A percentile compares a stretch with the other conserved stretches of the same genome.
These are phyloP conservation scores for Galago senegalensis DNA, from an alignment of 2,797 vertebrate species.

Conservation along the genomic window DNA sequence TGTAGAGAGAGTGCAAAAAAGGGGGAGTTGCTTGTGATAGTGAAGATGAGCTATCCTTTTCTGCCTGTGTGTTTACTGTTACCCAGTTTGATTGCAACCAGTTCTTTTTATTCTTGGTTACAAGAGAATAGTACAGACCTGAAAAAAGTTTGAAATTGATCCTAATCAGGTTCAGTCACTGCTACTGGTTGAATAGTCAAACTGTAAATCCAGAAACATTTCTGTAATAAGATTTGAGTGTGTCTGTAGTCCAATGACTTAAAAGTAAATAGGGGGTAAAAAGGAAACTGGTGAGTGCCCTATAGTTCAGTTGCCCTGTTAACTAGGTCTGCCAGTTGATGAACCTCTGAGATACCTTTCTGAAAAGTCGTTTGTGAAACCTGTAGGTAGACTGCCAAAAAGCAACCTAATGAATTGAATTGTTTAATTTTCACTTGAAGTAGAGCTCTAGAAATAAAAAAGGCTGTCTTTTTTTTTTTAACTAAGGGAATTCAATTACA, in stretches of 20 bases:
- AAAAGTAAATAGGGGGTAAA: slow-evolving; percentile 41
- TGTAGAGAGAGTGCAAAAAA: neutral
- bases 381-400: slow-evolving; percentile 80
- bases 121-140: slow-evolving; percentile 5
- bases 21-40: neutral
- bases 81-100: neutral
- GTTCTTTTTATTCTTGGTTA: slow-evolving; percentile 53
- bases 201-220: slow-evolving; percentile 50
- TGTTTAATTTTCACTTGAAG: slow-evolving; percentile 82
- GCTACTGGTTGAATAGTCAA: neutral
- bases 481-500: slow-evolving; percentile 63
- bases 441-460: slow-evolving; percentile 80
- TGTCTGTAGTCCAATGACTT: neutral
- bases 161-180: neutral
- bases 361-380: slow-evolving; percentile 82
- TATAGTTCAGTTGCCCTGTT: slow-evolving; percentile 65
- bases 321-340: slow-evolving; percentile 79
- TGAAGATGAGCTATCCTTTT: slow-evolving; percentile 14
- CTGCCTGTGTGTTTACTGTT: neutral
- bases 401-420: slow-evolving; percentile 69
- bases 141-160: slow-evolving; percentile 45
- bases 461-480: neutral
- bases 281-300: slow-evolving; percentile 51
- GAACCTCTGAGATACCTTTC: slow-evolving; percentile 74
- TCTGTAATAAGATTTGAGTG: slow-evolving; percentile 33